These are phyloP conservation scores for Chionomys nivalis DNA, from an alignment of 2,113 vertebrate genomes.

Conservation along the genomic window DNA sequence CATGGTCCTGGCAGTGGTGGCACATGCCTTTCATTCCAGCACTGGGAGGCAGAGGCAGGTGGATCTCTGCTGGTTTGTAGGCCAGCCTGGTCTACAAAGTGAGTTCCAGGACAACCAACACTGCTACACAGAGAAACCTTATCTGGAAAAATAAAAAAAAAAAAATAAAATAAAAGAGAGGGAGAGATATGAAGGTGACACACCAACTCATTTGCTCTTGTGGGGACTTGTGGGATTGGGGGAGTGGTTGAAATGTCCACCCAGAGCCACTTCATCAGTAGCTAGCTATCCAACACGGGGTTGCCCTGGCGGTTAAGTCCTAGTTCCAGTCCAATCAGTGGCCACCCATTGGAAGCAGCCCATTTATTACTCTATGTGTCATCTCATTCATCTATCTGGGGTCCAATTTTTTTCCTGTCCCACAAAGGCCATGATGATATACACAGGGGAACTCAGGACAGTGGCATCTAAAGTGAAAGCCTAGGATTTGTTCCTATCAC, in stretches of 20 bases:
- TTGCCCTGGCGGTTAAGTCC: not conserved
- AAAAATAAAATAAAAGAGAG: too few relatives aligned
- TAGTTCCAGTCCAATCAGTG: not conserved
- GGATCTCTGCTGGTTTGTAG: too few relatives aligned
- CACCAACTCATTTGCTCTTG: not conserved
- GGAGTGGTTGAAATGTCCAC: not conserved
- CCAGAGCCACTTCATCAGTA: not conserved
- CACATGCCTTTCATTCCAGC: too few relatives aligned
- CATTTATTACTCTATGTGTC: not conserved
- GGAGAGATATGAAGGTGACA: not conserved
- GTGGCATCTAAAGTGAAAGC: slow-evolving; percentile 3
- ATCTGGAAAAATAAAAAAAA: too few relatives aligned
- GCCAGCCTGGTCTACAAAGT: too few relatives aligned
- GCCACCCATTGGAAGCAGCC: not conserved
- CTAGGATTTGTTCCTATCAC: not conserved
- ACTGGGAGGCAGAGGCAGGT: too few relatives aligned
- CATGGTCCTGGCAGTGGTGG: too few relatives aligned
- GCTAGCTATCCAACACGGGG: not conserved
- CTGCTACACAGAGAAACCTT: too few relatives aligned
- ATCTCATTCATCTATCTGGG: not conserved
- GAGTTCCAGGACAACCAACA: too few relatives aligned
- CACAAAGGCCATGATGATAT: not conserved
- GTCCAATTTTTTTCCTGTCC: slow-evolving; percentile 30
- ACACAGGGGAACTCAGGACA: not conserved
- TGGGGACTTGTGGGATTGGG: not conserved